These are phyloP conservation scores for Spizaetus ornatus DNA, from an alignment of 2,113 vertebrate species.

Conservation along the genomic window DNA sequence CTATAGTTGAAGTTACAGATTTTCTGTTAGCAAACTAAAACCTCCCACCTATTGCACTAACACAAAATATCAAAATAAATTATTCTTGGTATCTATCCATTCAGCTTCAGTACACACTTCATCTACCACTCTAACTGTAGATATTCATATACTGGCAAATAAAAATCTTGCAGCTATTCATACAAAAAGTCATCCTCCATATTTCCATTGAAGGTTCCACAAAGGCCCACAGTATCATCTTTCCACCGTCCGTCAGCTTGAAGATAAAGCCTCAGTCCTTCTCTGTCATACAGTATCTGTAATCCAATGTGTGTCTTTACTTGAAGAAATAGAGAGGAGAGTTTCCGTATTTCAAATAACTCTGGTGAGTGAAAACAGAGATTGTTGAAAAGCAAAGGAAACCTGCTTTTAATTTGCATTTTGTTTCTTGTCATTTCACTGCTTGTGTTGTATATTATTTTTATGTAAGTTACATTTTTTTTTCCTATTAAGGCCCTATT, in stretches of 20 bases:
- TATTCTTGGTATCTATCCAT: not conserved
- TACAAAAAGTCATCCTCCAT: constrained; percentile 96
- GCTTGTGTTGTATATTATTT: not conserved
- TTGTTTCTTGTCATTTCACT: not conserved
- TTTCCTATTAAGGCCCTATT: not conserved
- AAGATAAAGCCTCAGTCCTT: constrained; percentile 89
- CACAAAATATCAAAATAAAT: not conserved
- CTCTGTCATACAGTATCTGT: constrained; percentile 85
- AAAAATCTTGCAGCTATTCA: constrained; percentile 35
- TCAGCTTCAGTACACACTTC: not conserved
- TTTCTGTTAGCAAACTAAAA: not conserved
- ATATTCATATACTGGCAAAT: not conserved
- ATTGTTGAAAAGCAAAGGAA: not conserved
- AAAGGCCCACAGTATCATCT: constrained; percentile 89
- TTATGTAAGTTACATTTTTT: not conserved
- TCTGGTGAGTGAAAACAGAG: constrained; percentile 69
- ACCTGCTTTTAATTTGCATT: not conserved
- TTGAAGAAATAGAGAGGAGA: constrained; percentile 91
- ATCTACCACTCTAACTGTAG: not conserved
- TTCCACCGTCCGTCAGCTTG: constrained; percentile 84
- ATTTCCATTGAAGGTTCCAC: constrained; percentile 97
- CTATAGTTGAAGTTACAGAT: not conserved
- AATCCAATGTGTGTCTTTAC: constrained; percentile 84
- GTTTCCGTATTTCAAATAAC: constrained; percentile 84
- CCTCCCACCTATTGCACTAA: not conserved